Evolutionary conservation across 2,888 invertebrate species (phyloP), one percentile per base, ranked within the genome.

Genomic region (Tortrix viridana): DNA sequence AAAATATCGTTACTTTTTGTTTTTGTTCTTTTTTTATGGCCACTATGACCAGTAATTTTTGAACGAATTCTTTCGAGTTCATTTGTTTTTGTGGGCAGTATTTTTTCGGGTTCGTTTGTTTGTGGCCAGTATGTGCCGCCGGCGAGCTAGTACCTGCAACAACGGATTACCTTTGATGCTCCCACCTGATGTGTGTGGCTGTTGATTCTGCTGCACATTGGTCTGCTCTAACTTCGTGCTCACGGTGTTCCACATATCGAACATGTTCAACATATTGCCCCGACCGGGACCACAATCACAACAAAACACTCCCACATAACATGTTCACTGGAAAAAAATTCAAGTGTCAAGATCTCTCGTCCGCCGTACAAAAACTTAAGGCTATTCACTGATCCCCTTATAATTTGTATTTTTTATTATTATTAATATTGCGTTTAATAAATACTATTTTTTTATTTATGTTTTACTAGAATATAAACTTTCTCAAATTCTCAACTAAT

Each of bases 211-310:
- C 80, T 94, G 94, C 68, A 93, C 89, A 80, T 94, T 94, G 79
- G 92, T 94, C 84, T 95, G 94, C 71, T 95, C 95, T 93, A 95
- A 85, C 92, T 95, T 95, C 74, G 95, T 94, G 90, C 93, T 94
- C 82, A 96, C 95, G 84, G 94, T 94, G 92, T 94, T 95, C 96
- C 96, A 96, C 95, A 96, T 96, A 90, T 96, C 96, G 90, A 95
- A 96, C 96, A 96, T 96, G 85, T 94, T 95, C 81, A 91, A 80
- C 92, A 92, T 92, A 71, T 75, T 89, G 79, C 81, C 81, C 79
- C 83, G 79, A 66, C 68, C 57, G 71, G 78, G 79, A 73, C 79
- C 75, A 66, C 68, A 62, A 60, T 59, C 47, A 71, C 68, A 62
- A 67, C 73, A 72, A 72, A 68, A 72, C 77, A 76, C 74, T 69